Evolutionary conservation across 2,888 invertebrate species (phyloP).

Genomic region (Acrobasis repandana): DNA sequence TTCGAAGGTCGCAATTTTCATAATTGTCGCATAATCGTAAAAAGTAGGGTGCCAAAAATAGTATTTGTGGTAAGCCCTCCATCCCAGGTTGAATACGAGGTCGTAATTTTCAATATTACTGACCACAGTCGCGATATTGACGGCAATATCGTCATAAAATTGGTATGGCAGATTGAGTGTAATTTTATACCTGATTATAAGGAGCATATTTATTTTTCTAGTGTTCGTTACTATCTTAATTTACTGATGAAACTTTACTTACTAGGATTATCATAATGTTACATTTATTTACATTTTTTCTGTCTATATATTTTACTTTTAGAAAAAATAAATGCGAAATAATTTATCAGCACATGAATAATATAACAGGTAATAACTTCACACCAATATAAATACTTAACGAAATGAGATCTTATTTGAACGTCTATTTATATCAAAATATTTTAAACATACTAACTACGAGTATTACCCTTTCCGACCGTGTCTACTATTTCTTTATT

Average conservation of each 20-base stretch:
- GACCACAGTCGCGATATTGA: background rate
- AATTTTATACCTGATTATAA: background rate
- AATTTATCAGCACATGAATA: no score
- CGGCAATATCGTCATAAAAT: conserved; percentile 1
- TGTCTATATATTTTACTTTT: no score
- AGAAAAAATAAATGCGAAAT: no score
- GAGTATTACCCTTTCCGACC: no score
- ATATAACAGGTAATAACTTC: no score
- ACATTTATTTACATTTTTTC: no score
- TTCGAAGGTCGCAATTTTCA: conserved; percentile 12
- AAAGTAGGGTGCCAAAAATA: conserved; percentile 26
- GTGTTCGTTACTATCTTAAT: background rate
- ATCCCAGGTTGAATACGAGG: conserved; percentile 22
- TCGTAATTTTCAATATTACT: conserved; percentile 26
- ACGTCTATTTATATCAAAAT: no score
- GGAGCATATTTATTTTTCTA: background rate
- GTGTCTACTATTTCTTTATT: no score
- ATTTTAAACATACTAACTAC: no score
- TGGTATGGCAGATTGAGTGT: background rate
- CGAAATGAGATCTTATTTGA: no score
- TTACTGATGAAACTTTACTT: background rate
- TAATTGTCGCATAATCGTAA: conserved; percentile 26
- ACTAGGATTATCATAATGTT: background rate
- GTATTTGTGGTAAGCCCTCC: conserved; percentile 23
- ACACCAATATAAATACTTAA: no score